Base-by-base conservation (phyloP, 2,797 vertebrate genomes). In the Menidia menidia region DNA sequence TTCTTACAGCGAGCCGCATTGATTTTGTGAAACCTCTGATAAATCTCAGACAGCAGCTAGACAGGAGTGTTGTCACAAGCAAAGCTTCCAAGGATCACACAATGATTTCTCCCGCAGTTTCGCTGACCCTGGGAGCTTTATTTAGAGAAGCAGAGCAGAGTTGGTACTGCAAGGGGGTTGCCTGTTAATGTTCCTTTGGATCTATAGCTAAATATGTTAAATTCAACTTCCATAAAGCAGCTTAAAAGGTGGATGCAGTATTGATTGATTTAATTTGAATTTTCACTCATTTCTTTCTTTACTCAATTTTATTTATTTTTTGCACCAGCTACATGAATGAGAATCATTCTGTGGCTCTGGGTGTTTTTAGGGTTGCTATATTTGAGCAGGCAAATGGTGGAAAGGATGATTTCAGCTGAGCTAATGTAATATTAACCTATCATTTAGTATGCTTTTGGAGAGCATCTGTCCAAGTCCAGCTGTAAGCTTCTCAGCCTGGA, bases 1-100 rank as follows among this genome's bases (percentile, higher is more conserved):
- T 84, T 88, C 89, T 84, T 78, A 80, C 85, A 87, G 81, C 64
- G 77, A 72, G 87, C 80, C 19, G 83, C 91, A 93, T 92, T 93
- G 93, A 93, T 94, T 94, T 90, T 88, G 80, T 87, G 88, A 90
- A 88, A 91, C 86, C 84, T 91, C 87, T 89, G 86, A 91, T 93
- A 90, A 92, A 88, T 90, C 85, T 85, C 83, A 84, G 88, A 89
- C 87, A 85, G 86, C 82, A 89, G 92, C 85, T 80, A 91, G 88
- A 93, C 80, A 72, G 85, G 78, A 86, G 82, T 88, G 89, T 93
- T 92, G 91, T 93, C 91, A 89, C 85, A 88, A 39, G 90, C 90
- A 92, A 93, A 92, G 92, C 92, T 90, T 88, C 76, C 64, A 82
- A 3, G 86, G 92, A 92, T 93, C 89, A 79, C 39, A 19, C 78